Percentiles rank a stretch among this genome's conserved stretches.
Conservation (phyloP, 2,113 vertebrate species). For the Indri indri region DNA sequence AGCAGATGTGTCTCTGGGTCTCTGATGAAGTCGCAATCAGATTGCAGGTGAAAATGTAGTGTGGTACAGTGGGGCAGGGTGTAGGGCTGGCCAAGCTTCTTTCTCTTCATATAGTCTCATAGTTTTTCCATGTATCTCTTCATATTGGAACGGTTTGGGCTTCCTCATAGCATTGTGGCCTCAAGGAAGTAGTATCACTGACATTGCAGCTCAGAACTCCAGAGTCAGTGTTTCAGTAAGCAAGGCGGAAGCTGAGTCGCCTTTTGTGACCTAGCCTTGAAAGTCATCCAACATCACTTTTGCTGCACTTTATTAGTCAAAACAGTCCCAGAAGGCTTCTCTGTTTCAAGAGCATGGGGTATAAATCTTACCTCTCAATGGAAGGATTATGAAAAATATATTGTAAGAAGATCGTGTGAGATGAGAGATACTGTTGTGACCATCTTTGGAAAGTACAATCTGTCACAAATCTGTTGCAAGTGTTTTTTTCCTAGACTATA, state of each 20-base stretch:
- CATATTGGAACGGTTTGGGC: too few relatives aligned
- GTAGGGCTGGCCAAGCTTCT: background rate
- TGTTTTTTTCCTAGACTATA: background rate
- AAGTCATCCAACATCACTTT: background rate
- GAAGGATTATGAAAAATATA: background rate
- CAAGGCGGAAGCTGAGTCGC: background rate
- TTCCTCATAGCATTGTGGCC: background rate
- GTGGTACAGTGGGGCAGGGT: background rate
- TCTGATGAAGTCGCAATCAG: background rate
- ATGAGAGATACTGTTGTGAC: background rate
- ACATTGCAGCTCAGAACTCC: background rate
- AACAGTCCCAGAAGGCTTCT: background rate
- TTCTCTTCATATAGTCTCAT: background rate
- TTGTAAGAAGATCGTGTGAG: background rate
- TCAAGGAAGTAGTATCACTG: background rate
- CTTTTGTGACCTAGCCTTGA: background rate
- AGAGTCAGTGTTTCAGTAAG: background rate
- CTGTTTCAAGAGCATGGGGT: background rate
- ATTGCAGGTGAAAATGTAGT: background rate
- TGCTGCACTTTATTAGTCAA: background rate
- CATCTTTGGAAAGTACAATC: background rate
- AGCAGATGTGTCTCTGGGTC: background rate
- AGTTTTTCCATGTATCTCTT: background rate
- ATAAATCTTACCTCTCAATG: background rate
- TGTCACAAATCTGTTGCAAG: background rate